These are phyloP conservation scores for Pachypeltis micranthus DNA, from an alignment of 1,140 invertebrate species.

Conservation along the genomic window DNA sequence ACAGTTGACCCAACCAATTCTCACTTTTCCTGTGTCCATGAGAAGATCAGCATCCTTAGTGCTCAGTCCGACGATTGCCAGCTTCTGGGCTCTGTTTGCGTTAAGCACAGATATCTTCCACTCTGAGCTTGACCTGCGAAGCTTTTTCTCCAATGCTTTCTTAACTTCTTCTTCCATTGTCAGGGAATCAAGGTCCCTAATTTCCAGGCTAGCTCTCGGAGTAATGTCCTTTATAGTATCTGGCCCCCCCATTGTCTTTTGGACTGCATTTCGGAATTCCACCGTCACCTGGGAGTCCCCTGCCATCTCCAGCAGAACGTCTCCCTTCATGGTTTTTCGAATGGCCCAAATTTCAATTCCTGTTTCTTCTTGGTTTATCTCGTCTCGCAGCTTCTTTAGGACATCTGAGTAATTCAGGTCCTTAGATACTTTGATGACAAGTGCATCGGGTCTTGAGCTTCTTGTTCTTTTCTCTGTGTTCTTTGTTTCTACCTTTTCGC, in stretches of 20 bases:
- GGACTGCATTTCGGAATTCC: neutral
- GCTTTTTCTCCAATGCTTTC: neutral
- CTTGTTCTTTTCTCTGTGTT: neutral
- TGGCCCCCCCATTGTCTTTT: neutral
- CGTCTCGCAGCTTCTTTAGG: neutral
- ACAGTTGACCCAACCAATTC: conserved; percentile 6
- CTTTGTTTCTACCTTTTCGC: neutral
- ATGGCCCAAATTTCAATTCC: neutral
- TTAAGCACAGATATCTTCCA: neutral
- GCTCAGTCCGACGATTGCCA: conserved; percentile 5
- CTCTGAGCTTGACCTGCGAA: neutral
- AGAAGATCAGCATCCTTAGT: neutral
- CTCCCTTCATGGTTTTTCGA: neutral
- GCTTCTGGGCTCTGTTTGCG: neutral
- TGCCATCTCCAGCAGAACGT: neutral
- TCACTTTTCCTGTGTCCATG: neutral
- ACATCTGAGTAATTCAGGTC: neutral
- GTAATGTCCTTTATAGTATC: neutral
- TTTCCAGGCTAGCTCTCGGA: neutral
- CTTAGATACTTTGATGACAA: neutral
- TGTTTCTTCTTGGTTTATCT: neutral
- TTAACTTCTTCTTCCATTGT: neutral
- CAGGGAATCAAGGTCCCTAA: neutral
- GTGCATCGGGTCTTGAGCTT: neutral
- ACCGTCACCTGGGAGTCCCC: neutral